These are phyloP conservation scores for Gephyroberyx darwinii DNA, from an alignment of 2,797 vertebrate species.

Conservation along the genomic window DNA sequence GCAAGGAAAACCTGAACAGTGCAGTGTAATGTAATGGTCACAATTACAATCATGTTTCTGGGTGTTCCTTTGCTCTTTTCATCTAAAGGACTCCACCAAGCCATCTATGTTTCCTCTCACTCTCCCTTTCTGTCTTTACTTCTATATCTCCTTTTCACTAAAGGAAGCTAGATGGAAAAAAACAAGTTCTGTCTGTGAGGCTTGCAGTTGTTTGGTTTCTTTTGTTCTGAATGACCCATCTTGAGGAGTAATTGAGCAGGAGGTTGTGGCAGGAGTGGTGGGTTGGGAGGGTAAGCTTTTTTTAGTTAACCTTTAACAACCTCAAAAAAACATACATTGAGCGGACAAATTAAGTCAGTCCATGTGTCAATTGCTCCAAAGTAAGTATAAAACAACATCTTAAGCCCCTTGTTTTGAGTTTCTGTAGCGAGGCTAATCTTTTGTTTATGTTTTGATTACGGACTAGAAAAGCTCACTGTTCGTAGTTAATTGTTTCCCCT, in stretches of 20 bases:
- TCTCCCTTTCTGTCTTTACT: conserved; percentile 33
- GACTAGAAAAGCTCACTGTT: no score
- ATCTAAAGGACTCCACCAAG: conserved; percentile 51
- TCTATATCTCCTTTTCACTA: conserved; percentile 14
- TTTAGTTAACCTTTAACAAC: conserved; percentile 1
- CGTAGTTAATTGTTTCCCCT: no score
- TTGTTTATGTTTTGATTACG: background rate
- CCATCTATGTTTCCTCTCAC: conserved; percentile 59
- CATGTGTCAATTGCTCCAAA: background rate
- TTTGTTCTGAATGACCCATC: background rate
- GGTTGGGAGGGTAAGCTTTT: background rate
- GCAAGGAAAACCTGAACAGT: conserved; percentile 48
- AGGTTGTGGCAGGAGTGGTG: background rate
- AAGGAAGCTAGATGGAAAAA: no score
- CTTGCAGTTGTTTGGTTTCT: background rate
- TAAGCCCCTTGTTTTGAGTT: conserved; percentile 11
- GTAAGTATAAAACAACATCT: background rate
- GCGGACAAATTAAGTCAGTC: background rate
- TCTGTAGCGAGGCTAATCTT: background rate
- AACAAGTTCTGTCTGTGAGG: conserved; percentile 1
- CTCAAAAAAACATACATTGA: background rate
- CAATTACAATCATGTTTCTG: conserved; percentile 41
- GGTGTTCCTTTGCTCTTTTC: conserved; percentile 54
- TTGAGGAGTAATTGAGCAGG: conserved; percentile 2
- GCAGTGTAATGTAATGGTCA: conserved; percentile 50